A percentile compares a stretch with the other conserved stretches of the same genome.
phyloP scores from a whole-genome alignment of 2,797 vertebrate genomes.

The Cirrhinus molitorella region DNA sequence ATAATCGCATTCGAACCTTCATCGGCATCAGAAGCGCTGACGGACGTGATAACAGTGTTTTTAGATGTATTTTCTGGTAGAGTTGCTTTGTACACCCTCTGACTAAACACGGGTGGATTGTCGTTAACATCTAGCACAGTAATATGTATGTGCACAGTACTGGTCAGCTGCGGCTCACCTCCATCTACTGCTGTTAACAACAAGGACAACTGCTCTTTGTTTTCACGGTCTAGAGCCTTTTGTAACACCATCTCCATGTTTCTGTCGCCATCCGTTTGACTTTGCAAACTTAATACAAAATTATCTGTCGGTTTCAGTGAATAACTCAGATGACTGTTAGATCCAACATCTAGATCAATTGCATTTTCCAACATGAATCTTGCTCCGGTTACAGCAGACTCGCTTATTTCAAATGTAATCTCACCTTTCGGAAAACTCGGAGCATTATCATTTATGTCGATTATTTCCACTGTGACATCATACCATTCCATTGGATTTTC shows the following conservation, averaged over 20 bases:
- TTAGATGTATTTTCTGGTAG: slow-evolving; percentile 67
- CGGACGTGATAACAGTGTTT: slow-evolving; percentile 64
- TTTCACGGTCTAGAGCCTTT: slow-evolving; percentile 72
- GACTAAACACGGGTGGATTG: slow-evolving; percentile 75
- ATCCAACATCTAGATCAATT: slow-evolving; percentile 64
- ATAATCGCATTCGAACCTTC: slow-evolving; percentile 67
- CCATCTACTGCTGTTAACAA: slow-evolving; percentile 72
- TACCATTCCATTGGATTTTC: slow-evolving; percentile 75
- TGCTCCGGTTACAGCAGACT: slow-evolving; percentile 68
- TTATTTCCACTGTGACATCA: slow-evolving; percentile 70
- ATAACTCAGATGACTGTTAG: slow-evolving; percentile 59
- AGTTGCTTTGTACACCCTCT: slow-evolving; percentile 69
- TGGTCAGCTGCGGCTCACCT: slow-evolving; percentile 70
- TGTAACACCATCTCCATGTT: slow-evolving; percentile 75
- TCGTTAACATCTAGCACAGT: slow-evolving; percentile 73
- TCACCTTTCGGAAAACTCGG: slow-evolving; percentile 68
- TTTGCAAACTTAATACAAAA: slow-evolving; percentile 74
- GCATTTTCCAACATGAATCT: slow-evolving; percentile 74
- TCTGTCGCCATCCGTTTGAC: slow-evolving; percentile 61
- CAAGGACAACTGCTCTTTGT: slow-evolving; percentile 62
- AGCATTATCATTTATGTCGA: slow-evolving; percentile 75
- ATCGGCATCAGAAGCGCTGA: slow-evolving; percentile 74
- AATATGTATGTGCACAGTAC: slow-evolving; percentile 70
- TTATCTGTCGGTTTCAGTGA: slow-evolving; percentile 59
- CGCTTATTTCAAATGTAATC: slow-evolving; percentile 73